phyloP scores from a whole-genome alignment of 2,113 vertebrate species.

The Lasiurus cinereus region DNA sequence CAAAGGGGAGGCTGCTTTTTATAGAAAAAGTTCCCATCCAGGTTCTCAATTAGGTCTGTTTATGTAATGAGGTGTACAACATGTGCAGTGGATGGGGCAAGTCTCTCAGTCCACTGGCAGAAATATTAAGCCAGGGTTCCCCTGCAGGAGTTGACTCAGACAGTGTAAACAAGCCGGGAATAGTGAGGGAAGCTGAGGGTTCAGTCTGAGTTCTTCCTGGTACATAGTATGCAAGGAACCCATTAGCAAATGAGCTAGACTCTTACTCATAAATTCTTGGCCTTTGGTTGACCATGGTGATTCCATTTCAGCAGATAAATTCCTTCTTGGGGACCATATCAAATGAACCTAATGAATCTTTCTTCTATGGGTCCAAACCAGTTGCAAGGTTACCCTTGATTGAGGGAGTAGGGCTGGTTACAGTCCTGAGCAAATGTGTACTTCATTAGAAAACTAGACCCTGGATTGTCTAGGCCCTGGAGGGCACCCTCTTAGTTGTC shows the following conservation, averaged over 20 bases:
- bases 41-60: not conserved
- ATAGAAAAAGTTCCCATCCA: not conserved
- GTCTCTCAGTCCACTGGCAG: not conserved
- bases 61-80: not conserved
- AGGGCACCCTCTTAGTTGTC: not conserved
- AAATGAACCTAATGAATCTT: not conserved
- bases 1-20: not conserved
- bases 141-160: not conserved
- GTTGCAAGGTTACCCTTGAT: not conserved
- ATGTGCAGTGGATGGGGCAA: not conserved
- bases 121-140: not conserved
- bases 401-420: accelerated
- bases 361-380: not conserved
- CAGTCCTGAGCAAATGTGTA: not conserved
- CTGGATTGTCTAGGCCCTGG: not conserved
- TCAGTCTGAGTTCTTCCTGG: not conserved
- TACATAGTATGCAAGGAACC: not conserved
- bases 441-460: not conserved
- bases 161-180: not conserved
- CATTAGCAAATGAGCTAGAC: not conserved
- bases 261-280: not conserved
- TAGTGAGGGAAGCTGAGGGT: not conserved
- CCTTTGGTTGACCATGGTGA: not conserved
- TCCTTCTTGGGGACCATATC: not conserved
- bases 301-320: not conserved